Conservation (phyloP, 1,140 invertebrate genomes). For the Zophobas atratus region DNA sequence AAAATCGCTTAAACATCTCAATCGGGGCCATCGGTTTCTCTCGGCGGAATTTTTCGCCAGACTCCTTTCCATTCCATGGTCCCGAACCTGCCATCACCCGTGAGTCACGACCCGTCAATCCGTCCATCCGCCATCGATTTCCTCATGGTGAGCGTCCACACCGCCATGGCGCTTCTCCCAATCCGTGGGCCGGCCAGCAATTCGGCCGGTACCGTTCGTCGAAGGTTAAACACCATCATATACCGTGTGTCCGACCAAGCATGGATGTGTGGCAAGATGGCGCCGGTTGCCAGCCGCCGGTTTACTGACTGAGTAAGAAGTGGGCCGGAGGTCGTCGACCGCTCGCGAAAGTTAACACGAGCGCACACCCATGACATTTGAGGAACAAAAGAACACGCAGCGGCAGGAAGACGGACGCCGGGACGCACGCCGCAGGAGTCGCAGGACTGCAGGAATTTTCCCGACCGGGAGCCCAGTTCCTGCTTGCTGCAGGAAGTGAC, state of each 20-base stretch:
- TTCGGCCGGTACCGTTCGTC: slow-evolving; percentile 39
- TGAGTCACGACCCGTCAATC: too few relatives aligned
- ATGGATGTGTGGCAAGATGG: slow-evolving; percentile 53
- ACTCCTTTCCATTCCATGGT: too few relatives aligned
- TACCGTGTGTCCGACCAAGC: slow-evolving; percentile 37
- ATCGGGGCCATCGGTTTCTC: too few relatives aligned
- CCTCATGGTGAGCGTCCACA: background rate
- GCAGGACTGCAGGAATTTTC: background rate
- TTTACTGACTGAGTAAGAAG: slow-evolving; percentile 57
- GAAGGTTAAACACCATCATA: slow-evolving; percentile 46
- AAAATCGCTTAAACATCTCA: too few relatives aligned
- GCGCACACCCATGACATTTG: slow-evolving; percentile 52
- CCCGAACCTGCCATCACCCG: too few relatives aligned
- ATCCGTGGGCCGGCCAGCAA: slow-evolving; percentile 15
- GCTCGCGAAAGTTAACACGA: slow-evolving; percentile 53
- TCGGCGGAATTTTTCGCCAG: too few relatives aligned
- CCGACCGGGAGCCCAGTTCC: background rate
- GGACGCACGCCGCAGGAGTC: background rate
- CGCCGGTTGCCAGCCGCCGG: slow-evolving; percentile 51
- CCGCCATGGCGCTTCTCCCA: background rate
- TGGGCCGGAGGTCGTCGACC: slow-evolving; percentile 53
- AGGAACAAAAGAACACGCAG: slow-evolving; percentile 25
- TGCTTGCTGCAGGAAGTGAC: background rate
- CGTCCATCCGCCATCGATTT: background rate
- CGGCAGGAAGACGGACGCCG: slow-evolving; percentile 20